Conservation (phyloP, 1,140 invertebrate species). For the Olivierus martensii region DNA sequence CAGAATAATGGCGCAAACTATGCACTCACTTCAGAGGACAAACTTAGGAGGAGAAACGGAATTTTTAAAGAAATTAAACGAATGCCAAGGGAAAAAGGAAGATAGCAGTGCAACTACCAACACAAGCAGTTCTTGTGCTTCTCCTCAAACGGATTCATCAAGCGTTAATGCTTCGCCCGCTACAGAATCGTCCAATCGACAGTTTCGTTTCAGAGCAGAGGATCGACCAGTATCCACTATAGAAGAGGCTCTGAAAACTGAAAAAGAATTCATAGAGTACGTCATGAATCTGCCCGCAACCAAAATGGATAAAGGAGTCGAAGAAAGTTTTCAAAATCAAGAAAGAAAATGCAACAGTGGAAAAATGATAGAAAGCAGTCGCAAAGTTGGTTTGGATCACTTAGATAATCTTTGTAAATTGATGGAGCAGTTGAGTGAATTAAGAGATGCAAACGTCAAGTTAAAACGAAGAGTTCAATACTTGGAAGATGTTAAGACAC, state of each 20-base stretch:
- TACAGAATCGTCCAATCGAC: no score
- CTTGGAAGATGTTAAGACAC: constrained; percentile 50
- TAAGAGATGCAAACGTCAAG: constrained; percentile 52
- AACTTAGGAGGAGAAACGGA: no score
- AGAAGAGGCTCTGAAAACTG: constrained; percentile 6
- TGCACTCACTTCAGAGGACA: no score
- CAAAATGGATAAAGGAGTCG: neutral
- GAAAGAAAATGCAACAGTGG: neutral
- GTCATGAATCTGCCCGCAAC: constrained; percentile 7
- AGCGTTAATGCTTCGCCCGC: no score
- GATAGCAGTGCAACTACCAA: no score
- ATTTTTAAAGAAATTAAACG: no score
- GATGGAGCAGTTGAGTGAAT: constrained; percentile 53
- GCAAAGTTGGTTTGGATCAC: constrained; percentile 48
- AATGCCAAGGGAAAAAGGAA: no score
- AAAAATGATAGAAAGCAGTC: neutral
- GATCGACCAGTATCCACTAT: constrained; percentile 8
- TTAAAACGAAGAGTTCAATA: constrained; percentile 52
- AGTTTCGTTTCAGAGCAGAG: no score
- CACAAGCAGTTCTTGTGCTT: no score
- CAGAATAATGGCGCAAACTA: no score
- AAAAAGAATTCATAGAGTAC: constrained; percentile 16
- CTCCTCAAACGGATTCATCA: no score
- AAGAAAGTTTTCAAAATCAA: neutral
- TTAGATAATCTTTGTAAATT: constrained; percentile 56